A percentile compares a stretch with the other conserved stretches of the same genome.
Evolutionary conservation across 2,888 invertebrate species (phyloP).

Genomic region (Drosophila sordidula): DNA sequence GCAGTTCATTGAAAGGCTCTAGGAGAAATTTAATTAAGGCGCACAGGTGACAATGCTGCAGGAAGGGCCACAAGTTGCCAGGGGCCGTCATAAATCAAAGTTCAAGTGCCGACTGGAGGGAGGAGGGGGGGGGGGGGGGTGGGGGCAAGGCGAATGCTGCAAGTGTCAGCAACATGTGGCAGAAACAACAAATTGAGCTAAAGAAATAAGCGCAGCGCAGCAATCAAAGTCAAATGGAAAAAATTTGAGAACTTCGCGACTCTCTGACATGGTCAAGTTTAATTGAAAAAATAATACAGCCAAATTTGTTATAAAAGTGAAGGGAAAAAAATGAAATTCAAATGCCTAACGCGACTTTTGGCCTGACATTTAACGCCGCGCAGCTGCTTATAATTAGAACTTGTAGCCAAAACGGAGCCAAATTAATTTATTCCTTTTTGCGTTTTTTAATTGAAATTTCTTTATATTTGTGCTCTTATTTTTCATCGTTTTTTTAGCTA

Average conservation of each 20-base stretch:
- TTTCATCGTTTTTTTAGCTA: conserved; percentile 32
- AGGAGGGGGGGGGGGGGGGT: background rate
- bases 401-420: conserved; percentile 37
- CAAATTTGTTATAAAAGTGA: conserved; percentile 46
- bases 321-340: conserved; percentile 29
- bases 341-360: conserved; percentile 57
- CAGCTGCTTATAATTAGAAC: conserved; percentile 78
- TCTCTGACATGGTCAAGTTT: conserved; percentile 77
- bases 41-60: conserved; percentile 64
- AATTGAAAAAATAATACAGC: conserved; percentile 71
- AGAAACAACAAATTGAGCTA: conserved; percentile 45
- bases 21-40: conserved; percentile 69
- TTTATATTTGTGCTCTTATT: conserved; percentile 30
- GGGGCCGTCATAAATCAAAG: conserved; percentile 68
- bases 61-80: conserved; percentile 22
- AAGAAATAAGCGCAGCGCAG: conserved; percentile 44
- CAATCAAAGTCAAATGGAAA: conserved; percentile 40
- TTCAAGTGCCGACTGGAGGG: conserved; percentile 30
- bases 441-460: conserved; percentile 77
- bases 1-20: conserved; percentile 57
- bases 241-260: conserved; percentile 28
- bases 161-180: conserved; percentile 82
- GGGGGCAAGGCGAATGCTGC: conserved; percentile 58
- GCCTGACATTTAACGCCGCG: conserved; percentile 64
- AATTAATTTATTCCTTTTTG: conserved; percentile 79